Base-by-base conservation (phyloP, 1,140 invertebrate genomes). In the Helicoverpa zea region DNA sequence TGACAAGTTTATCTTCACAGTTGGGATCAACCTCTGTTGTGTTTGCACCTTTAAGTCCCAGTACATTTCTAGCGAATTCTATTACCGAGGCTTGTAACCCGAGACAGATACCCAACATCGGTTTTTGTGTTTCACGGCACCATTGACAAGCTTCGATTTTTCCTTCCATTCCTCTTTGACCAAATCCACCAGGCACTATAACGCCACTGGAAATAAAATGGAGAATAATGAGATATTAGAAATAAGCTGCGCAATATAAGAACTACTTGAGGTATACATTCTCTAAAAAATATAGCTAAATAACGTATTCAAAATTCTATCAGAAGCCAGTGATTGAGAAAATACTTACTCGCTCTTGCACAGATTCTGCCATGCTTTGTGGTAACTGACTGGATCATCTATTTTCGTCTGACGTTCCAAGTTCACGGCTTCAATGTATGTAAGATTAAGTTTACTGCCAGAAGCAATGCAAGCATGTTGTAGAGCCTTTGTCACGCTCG, bases 181-280 rank as follows among this genome's bases (percentile, higher is more conserved):
- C 99, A 95, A 99, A 99, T 30, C 99, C 99, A 81, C 99, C 99
- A 51, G 99, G 99, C 10, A 99, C 98, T 80, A 99, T 96, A 2
- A 99, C 97, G 81, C 99, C 99, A 94, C 97, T 98, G 87, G 79
- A 49, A 66, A 18, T 49, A 66, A 12, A 3, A 18, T 18, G 2
- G 14, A 5, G 5, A 49, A n/a, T 18, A 5, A 23, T 23, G 2
- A 23, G 23, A 23, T 2, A 23, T 23, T 23, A 23, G 23, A 23
- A 23, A 23, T 23, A 23, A 23, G 23, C 23, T 23, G 23, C 23
- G 23, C 23, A 23, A 23, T 23, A 23, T 23, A 23, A 23, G 23
- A 2, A 23, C 23, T 1, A 23, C 1, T 23, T n/a, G n/a, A 23
- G 23, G 23, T 23, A 23, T 23, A 23, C 23, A 35, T 35, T 35